Percentiles rank a stretch among this genome's conserved stretches.
These are phyloP conservation scores for Pterostichus niger DNA, from an alignment of 2,888 invertebrate genomes.

Conservation along the genomic window DNA sequence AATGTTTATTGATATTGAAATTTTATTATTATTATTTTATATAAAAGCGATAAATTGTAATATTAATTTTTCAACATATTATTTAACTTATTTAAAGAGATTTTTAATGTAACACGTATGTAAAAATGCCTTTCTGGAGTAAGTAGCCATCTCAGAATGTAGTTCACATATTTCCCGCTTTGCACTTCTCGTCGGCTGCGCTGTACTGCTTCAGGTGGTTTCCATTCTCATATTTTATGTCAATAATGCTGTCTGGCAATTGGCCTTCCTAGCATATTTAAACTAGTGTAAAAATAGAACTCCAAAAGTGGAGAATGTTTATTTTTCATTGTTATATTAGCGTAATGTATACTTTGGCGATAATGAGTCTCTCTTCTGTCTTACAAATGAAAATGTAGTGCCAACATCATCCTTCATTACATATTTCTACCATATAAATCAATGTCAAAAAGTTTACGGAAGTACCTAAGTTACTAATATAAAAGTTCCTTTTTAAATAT, in stretches of 20 bases:
- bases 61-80: too few species aligned
- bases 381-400: slow-evolving; percentile 53
- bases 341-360: slow-evolving; percentile 28
- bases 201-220: not conserved
- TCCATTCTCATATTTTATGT: not conserved
- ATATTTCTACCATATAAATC: slow-evolving; percentile 48
- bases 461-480: slow-evolving; percentile 10
- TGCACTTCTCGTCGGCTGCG: too few species aligned
- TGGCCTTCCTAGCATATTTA: too few species aligned
- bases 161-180: too few species aligned
- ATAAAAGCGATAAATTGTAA: too few species aligned
- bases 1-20: too few species aligned
- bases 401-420: slow-evolving; percentile 51
- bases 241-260: not conserved
- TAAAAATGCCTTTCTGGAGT: too few species aligned
- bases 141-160: too few species aligned
- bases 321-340: slow-evolving; percentile 24
- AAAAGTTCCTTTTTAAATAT: slow-evolving; percentile 37
- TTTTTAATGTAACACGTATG: too few species aligned
- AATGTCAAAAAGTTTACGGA: slow-evolving; percentile 41
- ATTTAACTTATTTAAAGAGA: too few species aligned
- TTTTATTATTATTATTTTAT: too few species aligned
- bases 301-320: slow-evolving; percentile 1
- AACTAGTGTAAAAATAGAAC: not conserved
- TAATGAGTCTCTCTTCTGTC: slow-evolving; percentile 32